Evolutionary conservation across 2,888 invertebrate species (phyloP).

Genomic region (Brenthis daphne): DNA sequence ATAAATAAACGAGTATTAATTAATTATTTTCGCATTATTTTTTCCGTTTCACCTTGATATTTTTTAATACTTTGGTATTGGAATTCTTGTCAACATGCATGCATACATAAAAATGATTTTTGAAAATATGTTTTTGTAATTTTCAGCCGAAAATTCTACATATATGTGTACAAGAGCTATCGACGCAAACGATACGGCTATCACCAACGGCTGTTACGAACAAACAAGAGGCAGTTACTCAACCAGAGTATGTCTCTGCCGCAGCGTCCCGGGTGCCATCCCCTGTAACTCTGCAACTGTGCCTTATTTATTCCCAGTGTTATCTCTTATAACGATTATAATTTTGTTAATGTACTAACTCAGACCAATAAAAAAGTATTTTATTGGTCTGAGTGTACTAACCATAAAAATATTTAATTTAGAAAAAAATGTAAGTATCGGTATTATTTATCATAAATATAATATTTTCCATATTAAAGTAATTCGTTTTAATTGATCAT

Average conservation of each 20-base stretch:
- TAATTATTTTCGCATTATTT: no score
- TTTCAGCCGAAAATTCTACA: slow-evolving; percentile 85
- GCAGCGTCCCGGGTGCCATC: slow-evolving; percentile 60
- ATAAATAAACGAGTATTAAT: no score
- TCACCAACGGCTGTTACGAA: slow-evolving; percentile 83
- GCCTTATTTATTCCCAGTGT: slow-evolving; percentile 9
- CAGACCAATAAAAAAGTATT: no score
- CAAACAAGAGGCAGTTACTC: slow-evolving; percentile 69
- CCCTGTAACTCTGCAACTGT: slow-evolving; percentile 54
- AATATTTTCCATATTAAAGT: no score
- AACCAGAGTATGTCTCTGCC: slow-evolving; percentile 70
- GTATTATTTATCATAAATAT: no score
- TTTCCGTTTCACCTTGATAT: no score
- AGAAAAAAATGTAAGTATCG: no score
- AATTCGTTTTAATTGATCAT: no score
- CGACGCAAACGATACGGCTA: slow-evolving; percentile 65
- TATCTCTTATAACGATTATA: slow-evolving; percentile 12
- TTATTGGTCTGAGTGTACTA: neutral
- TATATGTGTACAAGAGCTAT: slow-evolving; percentile 86
- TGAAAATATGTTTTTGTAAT: neutral
- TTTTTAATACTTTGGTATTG: no score
- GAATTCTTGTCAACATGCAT: no score
- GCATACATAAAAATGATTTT: neutral
- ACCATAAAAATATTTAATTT: neutral
- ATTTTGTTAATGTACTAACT: neutral